phyloP scores from a whole-genome alignment of 2,797 vertebrate genomes.

The Sebastes cheni region DNA sequence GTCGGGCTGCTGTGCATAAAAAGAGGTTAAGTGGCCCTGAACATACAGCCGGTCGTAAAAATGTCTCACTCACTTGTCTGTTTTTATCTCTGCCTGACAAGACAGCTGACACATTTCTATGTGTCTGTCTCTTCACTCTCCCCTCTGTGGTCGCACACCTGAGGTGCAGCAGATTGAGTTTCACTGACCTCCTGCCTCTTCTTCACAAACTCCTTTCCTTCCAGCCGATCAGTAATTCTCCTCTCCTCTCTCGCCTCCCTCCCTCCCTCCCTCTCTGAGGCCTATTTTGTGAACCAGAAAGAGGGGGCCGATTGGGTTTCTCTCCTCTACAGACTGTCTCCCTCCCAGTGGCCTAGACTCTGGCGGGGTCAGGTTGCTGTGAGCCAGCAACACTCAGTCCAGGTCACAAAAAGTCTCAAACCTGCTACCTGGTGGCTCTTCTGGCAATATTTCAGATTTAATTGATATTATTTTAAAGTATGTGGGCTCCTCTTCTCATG shows the following conservation, averaged over 20 bases:
- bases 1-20: constrained; percentile 40
- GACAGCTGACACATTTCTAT: constrained; percentile 16
- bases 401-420: constrained; percentile 41
- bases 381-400: constrained; percentile 39
- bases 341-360: constrained; percentile 48
- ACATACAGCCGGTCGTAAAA: constrained; percentile 27
- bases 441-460: background rate
- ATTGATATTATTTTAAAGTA: background rate
- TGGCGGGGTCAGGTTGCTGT: constrained; percentile 65
- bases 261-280: constrained; percentile 31
- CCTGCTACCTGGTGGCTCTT: background rate
- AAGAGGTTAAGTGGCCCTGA: constrained; percentile 63
- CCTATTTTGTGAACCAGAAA: constrained; percentile 57
- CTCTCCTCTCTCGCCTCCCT: constrained; percentile 27
- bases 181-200: constrained; percentile 41
- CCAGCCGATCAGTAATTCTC: constrained; percentile 14
- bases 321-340: constrained; percentile 39
- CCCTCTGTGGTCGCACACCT: constrained; percentile 27
- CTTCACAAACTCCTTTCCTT: constrained; percentile 22
- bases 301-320: constrained; percentile 66
- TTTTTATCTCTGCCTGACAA: constrained; percentile 6
- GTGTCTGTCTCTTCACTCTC: constrained; percentile 12
- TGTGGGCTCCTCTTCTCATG: background rate
- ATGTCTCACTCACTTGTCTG: constrained; percentile 2
- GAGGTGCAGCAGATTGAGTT: constrained; percentile 46